Conservation (phyloP, 2,113 vertebrate species). For the Spilogale gracilis region DNA sequence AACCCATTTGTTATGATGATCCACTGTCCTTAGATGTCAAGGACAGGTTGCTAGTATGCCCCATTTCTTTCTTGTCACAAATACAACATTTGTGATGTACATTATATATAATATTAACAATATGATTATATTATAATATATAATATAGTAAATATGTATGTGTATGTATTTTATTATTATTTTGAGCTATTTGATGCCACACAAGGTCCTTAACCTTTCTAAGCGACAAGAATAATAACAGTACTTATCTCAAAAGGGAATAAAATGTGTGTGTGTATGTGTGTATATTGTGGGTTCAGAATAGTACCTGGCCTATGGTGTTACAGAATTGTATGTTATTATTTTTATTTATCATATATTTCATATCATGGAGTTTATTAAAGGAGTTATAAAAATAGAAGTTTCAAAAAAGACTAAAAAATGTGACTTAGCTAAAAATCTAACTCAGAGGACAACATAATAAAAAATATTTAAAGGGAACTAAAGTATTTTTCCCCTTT, state of each 20-base stretch:
- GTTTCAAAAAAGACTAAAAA: neutral
- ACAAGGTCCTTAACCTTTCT: neutral
- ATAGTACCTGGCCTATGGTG: neutral
- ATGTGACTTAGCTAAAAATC: neutral
- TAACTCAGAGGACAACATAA: neutral
- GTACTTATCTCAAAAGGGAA: neutral
- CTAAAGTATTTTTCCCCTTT: neutral
- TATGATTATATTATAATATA: neutral
- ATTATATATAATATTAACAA: neutral
- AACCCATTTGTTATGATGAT: neutral
- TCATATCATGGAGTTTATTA: neutral
- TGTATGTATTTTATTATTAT: neutral
- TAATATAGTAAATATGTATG: neutral
- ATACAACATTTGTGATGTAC: neutral
- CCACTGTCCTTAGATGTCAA: neutral
- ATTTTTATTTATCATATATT: constrained; percentile 1
- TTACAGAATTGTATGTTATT: neutral
- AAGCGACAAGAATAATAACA: neutral
- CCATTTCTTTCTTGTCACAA: neutral
- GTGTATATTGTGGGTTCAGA: neutral
- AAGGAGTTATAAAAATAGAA: neutral
- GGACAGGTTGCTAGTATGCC: neutral
- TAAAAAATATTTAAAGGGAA: neutral
- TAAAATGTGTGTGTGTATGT: neutral
- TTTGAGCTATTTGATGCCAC: neutral